A percentile compares a stretch with the other conserved stretches of the same genome.
Conservation (phyloP, 2,888 invertebrate genomes). For the Bugula neritina region DNA sequence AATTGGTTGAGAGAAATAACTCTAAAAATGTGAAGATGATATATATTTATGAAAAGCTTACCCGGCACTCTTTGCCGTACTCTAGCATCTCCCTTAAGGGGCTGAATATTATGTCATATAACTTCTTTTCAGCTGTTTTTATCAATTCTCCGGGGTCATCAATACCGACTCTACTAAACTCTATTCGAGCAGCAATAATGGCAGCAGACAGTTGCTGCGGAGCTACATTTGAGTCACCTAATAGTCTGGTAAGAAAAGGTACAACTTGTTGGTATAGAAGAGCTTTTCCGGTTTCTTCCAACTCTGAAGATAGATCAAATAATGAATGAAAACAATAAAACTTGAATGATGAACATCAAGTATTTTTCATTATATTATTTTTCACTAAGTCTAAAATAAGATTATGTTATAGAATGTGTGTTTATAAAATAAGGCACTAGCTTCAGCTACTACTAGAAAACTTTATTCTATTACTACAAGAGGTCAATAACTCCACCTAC, state of each 20-base stretch:
- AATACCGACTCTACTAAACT: slow-evolving; percentile 1
- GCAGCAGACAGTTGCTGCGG: slow-evolving; percentile 6
- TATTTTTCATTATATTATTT: too few species aligned
- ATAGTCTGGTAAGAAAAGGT: not conserved
- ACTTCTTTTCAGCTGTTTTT: slow-evolving; percentile 1
- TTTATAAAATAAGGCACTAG: too few species aligned
- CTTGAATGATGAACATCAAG: too few species aligned
- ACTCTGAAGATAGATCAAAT: not conserved
- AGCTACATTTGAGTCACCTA: not conserved
- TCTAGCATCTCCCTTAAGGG: not conserved
- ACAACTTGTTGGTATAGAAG: slow-evolving; percentile 19
- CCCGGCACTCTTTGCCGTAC: not conserved
- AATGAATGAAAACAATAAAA: not conserved
- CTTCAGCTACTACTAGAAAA: too few species aligned
- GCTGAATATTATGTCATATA: not conserved
- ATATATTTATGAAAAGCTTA: too few species aligned
- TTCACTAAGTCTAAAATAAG: too few species aligned
- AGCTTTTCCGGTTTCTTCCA: slow-evolving; percentile 21
- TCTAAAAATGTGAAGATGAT: too few species aligned
- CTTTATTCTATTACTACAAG: too few species aligned
- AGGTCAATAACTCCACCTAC: too few species aligned
- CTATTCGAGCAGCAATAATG: slow-evolving; percentile 3
- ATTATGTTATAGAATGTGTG: too few species aligned
- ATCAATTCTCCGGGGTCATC: not conserved
- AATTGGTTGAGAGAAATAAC: too few species aligned